These are phyloP conservation scores for Sebastes taczanowskii DNA, from an alignment of 2,797 vertebrate genomes.

Conservation along the genomic window DNA sequence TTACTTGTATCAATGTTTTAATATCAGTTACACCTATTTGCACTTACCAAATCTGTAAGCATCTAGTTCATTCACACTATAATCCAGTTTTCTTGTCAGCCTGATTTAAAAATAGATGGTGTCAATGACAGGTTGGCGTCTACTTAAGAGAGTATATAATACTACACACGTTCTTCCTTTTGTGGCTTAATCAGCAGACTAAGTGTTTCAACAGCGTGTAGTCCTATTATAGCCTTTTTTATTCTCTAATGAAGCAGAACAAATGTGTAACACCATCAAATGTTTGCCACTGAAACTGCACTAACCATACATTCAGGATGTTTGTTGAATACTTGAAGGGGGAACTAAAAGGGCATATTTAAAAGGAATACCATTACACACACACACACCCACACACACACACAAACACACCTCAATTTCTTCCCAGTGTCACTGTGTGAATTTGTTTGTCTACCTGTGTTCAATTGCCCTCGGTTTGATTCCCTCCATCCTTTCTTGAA, in stretches of 20 bases:
- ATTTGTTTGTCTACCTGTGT: slow-evolving; percentile 73
- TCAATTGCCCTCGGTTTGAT: slow-evolving; percentile 65
- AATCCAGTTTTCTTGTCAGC: background rate
- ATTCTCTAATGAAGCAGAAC: slow-evolving; percentile 2
- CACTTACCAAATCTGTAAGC: background rate
- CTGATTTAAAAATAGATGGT: background rate
- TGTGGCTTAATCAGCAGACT: background rate
- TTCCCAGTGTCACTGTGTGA: slow-evolving; percentile 47
- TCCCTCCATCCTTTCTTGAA: slow-evolving; percentile 65
- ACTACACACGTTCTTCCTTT: background rate
- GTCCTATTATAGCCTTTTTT: background rate
- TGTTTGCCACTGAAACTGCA: background rate
- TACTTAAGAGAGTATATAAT: background rate
- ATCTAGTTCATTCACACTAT: background rate
- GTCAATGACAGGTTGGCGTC: background rate
- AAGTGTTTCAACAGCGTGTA: background rate
- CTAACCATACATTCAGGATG: background rate
- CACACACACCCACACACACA: background rate
- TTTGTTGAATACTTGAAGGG: slow-evolving; percentile 15
- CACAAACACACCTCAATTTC: slow-evolving; percentile 34
- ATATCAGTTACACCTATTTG: background rate
- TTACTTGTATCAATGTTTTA: background rate
- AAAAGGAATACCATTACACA: slow-evolving; percentile 2
- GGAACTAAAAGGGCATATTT: background rate
- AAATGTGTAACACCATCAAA: background rate